Evolutionary conservation across 2,797 vertebrate genomes (phyloP).

Genomic region (Gobionotothen gibberifrons): DNA sequence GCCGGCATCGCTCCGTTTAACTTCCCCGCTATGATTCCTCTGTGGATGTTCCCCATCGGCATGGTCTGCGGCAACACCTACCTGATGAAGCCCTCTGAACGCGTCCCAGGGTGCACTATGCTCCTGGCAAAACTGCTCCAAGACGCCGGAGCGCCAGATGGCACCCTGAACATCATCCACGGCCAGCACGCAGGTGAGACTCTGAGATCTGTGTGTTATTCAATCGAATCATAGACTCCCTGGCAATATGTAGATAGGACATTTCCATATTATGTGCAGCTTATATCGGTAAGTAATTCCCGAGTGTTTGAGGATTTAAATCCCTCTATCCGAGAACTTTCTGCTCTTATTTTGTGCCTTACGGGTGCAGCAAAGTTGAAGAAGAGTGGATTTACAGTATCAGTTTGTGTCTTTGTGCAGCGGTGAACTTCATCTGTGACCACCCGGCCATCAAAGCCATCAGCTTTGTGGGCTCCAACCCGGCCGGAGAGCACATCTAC

Average conservation of each 20-base stretch:
- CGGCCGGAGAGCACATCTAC: slow-evolving; percentile 92
- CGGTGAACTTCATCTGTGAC: slow-evolving; percentile 97
- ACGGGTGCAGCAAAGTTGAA: background rate
- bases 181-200: slow-evolving; percentile 92
- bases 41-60: slow-evolving; percentile 98
- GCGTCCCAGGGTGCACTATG: slow-evolving; percentile 95
- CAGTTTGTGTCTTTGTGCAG: slow-evolving; percentile 74
- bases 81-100: slow-evolving; percentile 96
- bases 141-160: slow-evolving; percentile 94
- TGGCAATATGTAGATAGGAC: slow-evolving; percentile 45
- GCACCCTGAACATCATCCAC: slow-evolving; percentile 95
- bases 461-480: slow-evolving; percentile 99
- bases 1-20: slow-evolving; percentile 97
- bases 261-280: slow-evolving; percentile 54
- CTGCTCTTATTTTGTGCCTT: background rate
- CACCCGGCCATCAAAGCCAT: slow-evolving; percentile 96
- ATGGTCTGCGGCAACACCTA: slow-evolving; percentile 98
- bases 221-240: slow-evolving; percentile 36
- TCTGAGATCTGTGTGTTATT: slow-evolving; percentile 10
- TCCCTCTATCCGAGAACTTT: slow-evolving; percentile 13
- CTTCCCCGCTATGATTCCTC: slow-evolving; percentile 98
- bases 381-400: slow-evolving; percentile 19
- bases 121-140: slow-evolving; percentile 93
- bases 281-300: slow-evolving; percentile 43
- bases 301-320: slow-evolving; percentile 32